Evolutionary conservation across 2,113 vertebrate species (phyloP).

Genomic region (Turdus rufiventris): DNA sequence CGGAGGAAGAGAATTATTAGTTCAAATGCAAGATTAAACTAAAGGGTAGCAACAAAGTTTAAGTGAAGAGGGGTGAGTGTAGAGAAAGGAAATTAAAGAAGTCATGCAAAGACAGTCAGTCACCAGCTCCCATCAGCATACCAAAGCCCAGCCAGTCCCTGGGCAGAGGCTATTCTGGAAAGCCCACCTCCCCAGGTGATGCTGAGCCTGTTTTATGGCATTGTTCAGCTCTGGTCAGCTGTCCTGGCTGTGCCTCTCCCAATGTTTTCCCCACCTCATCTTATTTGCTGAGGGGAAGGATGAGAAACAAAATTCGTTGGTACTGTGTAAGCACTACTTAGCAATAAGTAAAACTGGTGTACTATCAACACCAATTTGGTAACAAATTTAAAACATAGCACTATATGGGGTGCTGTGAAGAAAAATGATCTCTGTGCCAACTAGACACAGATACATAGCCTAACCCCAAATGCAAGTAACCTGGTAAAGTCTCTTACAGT

Average conservation of each 20-base stretch:
- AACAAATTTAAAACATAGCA: background rate
- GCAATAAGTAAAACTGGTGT: background rate
- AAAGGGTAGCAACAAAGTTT: background rate
- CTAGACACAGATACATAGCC: background rate
- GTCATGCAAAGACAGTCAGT: background rate
- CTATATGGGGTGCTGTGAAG: background rate
- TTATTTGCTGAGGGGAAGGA: background rate
- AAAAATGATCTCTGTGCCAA: background rate
- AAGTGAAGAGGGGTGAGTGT: background rate
- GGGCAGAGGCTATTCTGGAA: background rate
- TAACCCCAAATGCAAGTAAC: background rate
- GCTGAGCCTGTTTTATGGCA: background rate
- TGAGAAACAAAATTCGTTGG: background rate
- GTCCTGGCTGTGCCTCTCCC: background rate
- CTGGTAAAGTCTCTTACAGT: background rate
- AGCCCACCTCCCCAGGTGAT: rapidly evolving
- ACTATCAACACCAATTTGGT: background rate
- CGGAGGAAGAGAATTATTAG: background rate
- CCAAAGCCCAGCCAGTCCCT: background rate
- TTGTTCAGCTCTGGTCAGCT: background rate
- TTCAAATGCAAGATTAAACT: background rate
- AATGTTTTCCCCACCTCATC: background rate
- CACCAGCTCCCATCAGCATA: background rate
- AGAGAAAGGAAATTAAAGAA: background rate
- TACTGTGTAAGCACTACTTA: background rate